Conservation (phyloP, 2,113 vertebrate genomes). For the Sigmodon hispidus region DNA sequence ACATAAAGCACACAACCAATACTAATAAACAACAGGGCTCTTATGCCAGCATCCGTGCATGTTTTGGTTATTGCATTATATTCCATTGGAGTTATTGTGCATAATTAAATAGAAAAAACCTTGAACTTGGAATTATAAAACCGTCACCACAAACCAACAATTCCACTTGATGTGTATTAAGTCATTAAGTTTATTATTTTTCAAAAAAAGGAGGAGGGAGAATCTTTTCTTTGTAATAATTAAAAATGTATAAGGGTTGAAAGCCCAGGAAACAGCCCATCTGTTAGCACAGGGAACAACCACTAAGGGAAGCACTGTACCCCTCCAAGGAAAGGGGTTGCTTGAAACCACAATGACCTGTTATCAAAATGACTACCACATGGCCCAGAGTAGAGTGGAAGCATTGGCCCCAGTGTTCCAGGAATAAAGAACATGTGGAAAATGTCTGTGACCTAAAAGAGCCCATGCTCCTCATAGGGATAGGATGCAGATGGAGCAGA, state of each 20-base stretch:
- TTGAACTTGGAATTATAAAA: conserved; percentile 90
- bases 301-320: conserved; percentile 57
- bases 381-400: conserved; percentile 13
- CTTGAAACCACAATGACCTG: conserved; percentile 55
- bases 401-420: neutral
- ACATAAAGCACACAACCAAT: conserved; percentile 84
- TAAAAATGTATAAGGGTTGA: conserved; percentile 89
- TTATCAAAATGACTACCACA: conserved; percentile 65
- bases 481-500: neutral
- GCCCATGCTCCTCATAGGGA: neutral
- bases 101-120: conserved; percentile 88
- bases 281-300: conserved; percentile 78
- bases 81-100: conserved; percentile 86
- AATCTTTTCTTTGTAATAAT: conserved; percentile 86
- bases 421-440: conserved; percentile 1
- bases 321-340: conserved; percentile 66
- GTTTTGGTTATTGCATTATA: conserved; percentile 89
- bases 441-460: neutral
- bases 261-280: conserved; percentile 81
- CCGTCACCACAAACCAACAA: conserved; percentile 86
- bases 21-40: conserved; percentile 87
- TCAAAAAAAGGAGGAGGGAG: conserved; percentile 54
- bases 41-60: conserved; percentile 83
- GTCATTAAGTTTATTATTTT: conserved; percentile 83
- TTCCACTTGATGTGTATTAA: conserved; percentile 87